Base-by-base conservation (phyloP, 2,113 vertebrate genomes). In the Phocoena phocoena region DNA sequence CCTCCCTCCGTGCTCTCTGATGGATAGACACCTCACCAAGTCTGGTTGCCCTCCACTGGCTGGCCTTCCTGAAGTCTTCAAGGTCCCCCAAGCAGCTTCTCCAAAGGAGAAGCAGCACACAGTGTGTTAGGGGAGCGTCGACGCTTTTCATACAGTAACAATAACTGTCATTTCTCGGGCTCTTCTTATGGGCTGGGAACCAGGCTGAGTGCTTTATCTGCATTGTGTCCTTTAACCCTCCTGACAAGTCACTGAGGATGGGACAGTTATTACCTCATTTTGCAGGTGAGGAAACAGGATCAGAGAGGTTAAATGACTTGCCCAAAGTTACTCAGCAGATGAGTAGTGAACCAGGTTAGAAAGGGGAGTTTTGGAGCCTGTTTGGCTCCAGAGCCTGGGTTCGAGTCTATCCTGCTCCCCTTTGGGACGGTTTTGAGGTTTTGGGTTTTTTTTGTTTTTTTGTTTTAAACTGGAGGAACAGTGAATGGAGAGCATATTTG, bases 121-220 rank as follows among this genome's bases (percentile, higher is more conserved):
- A 3, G 18, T n/a, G n/a, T 15, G 1, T 38, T 23, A 13, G 11
- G 44, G 26, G 55, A 60, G 55, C 1, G 8, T 2, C 0, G 5
- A 38, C 28, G 36, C 63, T 28, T 50, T 81, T 6, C n/a, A 8
- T 6, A 17, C 12, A 10, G 3, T n/a, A 60, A 23, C 1, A 21
- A 8, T 9, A 31, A 20, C 6, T 5, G 14, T 15, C 38, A 28
- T n/a, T 23, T 17, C 13, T 8, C 1, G 0, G 33, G 4, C 53
- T 62, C 21, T 18, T 15, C 0, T 2, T 9, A 0, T 9, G 38
- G 4, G 7, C 41, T 38, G n/a, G 76, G 67, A 38, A 11, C 26
- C 2, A 0, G 0, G 8, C 55, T 13, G 5, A 25, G 20, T 1
- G 1, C 89, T 53, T 21, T 31, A 4, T 50, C 21, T 12, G 12